These are phyloP conservation scores for Phalacrocorax aristotelis DNA, from an alignment of 2,113 vertebrate species.

Conservation along the genomic window DNA sequence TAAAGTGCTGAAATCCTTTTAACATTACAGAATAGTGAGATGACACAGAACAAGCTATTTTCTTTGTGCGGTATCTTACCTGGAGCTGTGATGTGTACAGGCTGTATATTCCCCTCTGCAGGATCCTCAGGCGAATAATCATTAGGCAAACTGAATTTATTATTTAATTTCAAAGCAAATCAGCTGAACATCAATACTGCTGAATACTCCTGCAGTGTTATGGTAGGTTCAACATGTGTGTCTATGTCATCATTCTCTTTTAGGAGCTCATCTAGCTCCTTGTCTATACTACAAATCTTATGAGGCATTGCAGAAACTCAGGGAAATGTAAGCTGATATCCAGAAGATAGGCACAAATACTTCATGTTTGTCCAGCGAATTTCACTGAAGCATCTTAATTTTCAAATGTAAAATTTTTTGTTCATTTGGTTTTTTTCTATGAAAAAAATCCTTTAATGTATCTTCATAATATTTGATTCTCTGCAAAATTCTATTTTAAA, in stretches of 20 bases:
- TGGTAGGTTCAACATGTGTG: not conserved
- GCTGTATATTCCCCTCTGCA: not conserved
- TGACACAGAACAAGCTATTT: not conserved
- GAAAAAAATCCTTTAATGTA: not conserved
- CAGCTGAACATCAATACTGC: not conserved
- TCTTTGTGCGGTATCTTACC: not conserved
- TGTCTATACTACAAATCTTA: not conserved
- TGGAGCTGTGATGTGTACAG: not conserved
- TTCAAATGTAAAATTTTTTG: not conserved
- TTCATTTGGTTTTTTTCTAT: accelerated
- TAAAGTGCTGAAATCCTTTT: not conserved
- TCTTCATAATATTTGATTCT: not conserved
- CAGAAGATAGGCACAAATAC: not conserved
- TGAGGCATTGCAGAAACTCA: not conserved
- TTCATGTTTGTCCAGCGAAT: not conserved
- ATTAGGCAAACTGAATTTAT: not conserved
- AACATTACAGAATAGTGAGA: not conserved
- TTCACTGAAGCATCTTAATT: not conserved
- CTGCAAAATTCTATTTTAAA: not conserved
- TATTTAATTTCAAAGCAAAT: not conserved
- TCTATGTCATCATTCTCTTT: not conserved
- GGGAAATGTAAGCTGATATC: not conserved
- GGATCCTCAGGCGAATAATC: not conserved
- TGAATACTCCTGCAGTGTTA: not conserved
- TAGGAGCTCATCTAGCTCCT: not conserved